Percentiles rank a stretch among this genome's conserved stretches.
Conservation (phyloP, 2,888 invertebrate species). For the Campopleginae sp. region DNA sequence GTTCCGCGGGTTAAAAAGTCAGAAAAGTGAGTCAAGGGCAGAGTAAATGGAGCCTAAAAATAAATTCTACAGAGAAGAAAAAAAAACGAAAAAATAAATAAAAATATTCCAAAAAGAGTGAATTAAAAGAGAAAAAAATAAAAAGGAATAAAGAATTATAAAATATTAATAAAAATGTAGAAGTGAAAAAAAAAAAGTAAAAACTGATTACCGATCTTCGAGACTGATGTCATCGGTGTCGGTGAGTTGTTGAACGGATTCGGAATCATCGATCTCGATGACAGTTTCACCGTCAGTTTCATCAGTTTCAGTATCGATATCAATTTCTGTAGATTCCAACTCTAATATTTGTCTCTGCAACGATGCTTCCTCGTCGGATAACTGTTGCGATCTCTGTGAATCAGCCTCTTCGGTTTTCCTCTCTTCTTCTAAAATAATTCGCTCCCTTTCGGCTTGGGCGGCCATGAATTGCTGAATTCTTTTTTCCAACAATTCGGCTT, state of each 20-base stretch:
- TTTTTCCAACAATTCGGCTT: constrained; percentile 82
- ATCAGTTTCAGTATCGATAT: constrained; percentile 93
- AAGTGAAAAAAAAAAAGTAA: neutral
- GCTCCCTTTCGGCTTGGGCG: constrained; percentile 82
- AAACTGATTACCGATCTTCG: constrained; percentile 77
- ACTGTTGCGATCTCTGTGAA: constrained; percentile 87
- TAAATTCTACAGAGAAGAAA: too few species aligned
- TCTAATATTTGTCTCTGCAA: constrained; percentile 91
- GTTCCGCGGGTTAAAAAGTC: neutral
- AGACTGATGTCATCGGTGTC: constrained; percentile 79
- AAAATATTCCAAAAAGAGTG: too few species aligned
- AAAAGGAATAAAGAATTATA: too few species aligned
- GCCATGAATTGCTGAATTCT: constrained; percentile 83
- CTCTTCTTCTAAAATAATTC: constrained; percentile 83
- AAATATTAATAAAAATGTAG: too few species aligned
- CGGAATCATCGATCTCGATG: constrained; percentile 83
- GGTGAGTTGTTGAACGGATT: constrained; percentile 71
- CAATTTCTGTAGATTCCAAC: constrained; percentile 89
- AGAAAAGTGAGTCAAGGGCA: too few species aligned
- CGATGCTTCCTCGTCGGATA: constrained; percentile 91
- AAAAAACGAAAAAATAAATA: too few species aligned
- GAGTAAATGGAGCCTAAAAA: too few species aligned
- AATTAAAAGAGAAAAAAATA: too few species aligned
- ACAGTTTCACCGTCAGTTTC: constrained; percentile 90
- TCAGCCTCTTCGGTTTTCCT: constrained; percentile 88